A percentile compares a stretch with the other conserved stretches of the same genome.
These are phyloP conservation scores for Oostethus manadensis DNA, from an alignment of 2,113 vertebrate species.

Conservation along the genomic window DNA sequence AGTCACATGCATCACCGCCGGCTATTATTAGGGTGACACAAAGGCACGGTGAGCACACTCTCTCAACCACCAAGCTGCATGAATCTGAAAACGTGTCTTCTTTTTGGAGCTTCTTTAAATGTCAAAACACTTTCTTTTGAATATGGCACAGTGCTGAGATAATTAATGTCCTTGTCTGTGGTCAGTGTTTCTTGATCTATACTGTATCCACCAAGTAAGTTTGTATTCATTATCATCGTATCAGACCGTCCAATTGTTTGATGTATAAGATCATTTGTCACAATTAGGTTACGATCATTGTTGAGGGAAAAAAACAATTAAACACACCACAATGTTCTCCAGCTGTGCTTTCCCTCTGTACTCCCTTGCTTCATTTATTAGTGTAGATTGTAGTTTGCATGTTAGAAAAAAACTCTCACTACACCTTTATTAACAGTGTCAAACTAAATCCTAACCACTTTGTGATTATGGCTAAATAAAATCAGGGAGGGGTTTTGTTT, in stretches of 20 bases:
- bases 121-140: conserved; percentile 4
- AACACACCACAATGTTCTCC: too few relatives aligned
- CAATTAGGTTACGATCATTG: too few relatives aligned
- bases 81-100: conserved; percentile 25
- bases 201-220: neutral
- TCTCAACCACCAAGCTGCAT: conserved; percentile 9
- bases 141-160: neutral
- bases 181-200: neutral
- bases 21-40: conserved; percentile 41
- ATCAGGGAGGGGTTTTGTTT: neutral
- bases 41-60: conserved; percentile 19
- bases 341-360: too few relatives aligned
- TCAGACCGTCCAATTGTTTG: too few relatives aligned
- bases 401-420: too few relatives aligned
- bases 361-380: too few relatives aligned
- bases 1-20: conserved; percentile 41
- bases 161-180: neutral
- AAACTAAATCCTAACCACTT: neutral
- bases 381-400: too few relatives aligned
- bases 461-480: neutral
- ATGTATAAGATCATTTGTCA: too few relatives aligned
- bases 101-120: conserved; percentile 13
- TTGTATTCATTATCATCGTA: too few relatives aligned
- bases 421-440: too few relatives aligned
- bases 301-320: too few relatives aligned